Conservation (phyloP, 2,113 vertebrate genomes). For the Thymallus thymallus region DNA sequence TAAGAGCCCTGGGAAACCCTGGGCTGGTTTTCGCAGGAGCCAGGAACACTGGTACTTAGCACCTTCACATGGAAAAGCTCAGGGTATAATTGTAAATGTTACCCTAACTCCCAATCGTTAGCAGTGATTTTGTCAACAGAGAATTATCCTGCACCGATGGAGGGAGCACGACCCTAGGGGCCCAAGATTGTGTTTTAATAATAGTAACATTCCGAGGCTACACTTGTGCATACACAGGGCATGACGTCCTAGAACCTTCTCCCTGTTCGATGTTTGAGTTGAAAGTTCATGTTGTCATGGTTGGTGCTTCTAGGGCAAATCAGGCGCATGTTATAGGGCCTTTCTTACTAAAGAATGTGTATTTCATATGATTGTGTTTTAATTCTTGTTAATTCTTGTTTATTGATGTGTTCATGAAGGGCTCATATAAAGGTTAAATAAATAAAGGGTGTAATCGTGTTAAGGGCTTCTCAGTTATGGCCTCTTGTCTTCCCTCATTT, state of each 20-base stretch:
- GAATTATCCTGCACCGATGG: slow-evolving; percentile 29
- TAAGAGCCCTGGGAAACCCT: slow-evolving; percentile 66
- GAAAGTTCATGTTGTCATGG: slow-evolving; percentile 53
- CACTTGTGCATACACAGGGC: slow-evolving; percentile 13
- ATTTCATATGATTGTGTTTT: too few species aligned
- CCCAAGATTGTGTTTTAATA: slow-evolving; percentile 22
- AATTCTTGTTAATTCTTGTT: too few species aligned
- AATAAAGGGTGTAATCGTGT: slow-evolving; percentile 9
- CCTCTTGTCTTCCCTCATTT: slow-evolving; percentile 20
- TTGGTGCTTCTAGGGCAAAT: too few species aligned
- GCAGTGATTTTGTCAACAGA: slow-evolving; percentile 42
- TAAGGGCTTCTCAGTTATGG: slow-evolving; percentile 21
- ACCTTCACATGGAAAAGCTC: neutral
- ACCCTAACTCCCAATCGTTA: neutral
- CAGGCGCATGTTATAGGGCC: too few species aligned
- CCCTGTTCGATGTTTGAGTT: slow-evolving; percentile 60
- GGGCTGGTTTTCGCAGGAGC: neutral
- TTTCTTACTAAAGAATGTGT: too few species aligned
- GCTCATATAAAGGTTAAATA: too few species aligned
- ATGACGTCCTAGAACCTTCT: slow-evolving; percentile 31
- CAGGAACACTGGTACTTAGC: neutral
- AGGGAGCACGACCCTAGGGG: slow-evolving; percentile 29
- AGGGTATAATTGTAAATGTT: neutral
- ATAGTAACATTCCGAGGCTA: neutral
- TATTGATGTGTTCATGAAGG: too few species aligned